phyloP scores from a whole-genome alignment of 2,888 invertebrate genomes.

The Cosmorhoe ocellata region DNA sequence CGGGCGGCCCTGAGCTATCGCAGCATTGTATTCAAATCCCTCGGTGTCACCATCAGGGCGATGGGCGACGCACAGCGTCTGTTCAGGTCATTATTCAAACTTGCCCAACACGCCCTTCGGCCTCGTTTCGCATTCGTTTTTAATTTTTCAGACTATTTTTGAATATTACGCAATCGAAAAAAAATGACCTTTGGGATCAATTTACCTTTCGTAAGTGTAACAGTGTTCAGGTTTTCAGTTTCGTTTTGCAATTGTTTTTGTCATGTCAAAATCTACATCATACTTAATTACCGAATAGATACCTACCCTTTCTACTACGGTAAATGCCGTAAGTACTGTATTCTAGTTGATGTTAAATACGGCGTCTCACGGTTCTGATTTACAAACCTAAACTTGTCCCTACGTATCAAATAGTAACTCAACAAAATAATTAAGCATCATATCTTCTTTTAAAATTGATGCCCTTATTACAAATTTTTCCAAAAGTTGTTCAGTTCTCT shows the following conservation, averaged over 20 bases:
- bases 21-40: slow-evolving; percentile 79
- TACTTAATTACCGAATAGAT: too few relatives aligned
- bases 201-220: slow-evolving; percentile 14
- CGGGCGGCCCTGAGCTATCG: slow-evolving; percentile 76
- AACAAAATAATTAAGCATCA: too few relatives aligned
- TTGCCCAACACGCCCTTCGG: slow-evolving; percentile 52
- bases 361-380: too few relatives aligned
- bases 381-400: too few relatives aligned
- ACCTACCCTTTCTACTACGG: too few relatives aligned
- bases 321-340: too few relatives aligned
- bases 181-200: slow-evolving; percentile 16
- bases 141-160: slow-evolving; percentile 28
- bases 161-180: slow-evolving; percentile 23
- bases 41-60: slow-evolving; percentile 56
- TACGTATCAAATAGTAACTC: too few relatives aligned
- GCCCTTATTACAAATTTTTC: too few relatives aligned
- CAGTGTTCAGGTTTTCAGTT: neutral
- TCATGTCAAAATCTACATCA: too few relatives aligned
- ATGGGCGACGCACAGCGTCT: slow-evolving; percentile 41
- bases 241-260: neutral
- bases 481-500: too few relatives aligned
- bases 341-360: too few relatives aligned
- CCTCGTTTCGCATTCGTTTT: slow-evolving; percentile 33
- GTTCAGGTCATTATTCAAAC: slow-evolving; percentile 59
- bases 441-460: too few relatives aligned